phyloP scores from a whole-genome alignment of 2,113 vertebrate species.

The Cynoglossus semilaevis region DNA sequence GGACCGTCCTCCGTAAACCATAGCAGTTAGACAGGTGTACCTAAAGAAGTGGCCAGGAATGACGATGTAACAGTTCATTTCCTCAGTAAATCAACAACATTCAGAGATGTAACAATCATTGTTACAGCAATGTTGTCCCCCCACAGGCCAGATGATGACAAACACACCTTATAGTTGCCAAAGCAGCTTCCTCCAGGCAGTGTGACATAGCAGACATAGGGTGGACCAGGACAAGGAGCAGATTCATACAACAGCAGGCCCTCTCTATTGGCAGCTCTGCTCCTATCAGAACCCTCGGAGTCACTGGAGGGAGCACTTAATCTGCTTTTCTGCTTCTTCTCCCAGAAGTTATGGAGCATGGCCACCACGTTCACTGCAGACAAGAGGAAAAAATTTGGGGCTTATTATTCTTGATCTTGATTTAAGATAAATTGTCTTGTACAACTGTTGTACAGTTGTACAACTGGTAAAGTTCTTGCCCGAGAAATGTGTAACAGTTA shows the following conservation, averaged over 20 bases:
- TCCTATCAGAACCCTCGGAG: constrained; percentile 67
- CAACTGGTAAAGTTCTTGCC: no score
- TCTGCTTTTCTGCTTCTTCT: constrained; percentile 80
- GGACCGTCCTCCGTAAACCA: no score
- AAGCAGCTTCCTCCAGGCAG: constrained; percentile 91
- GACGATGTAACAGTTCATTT: no score
- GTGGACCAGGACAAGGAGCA: constrained; percentile 76
- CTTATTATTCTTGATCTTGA: no score
- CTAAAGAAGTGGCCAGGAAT: no score
- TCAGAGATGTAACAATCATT: no score
- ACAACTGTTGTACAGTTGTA: no score
- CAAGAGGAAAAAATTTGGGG: constrained; percentile 5
- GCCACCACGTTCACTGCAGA: constrained; percentile 86
- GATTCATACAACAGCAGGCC: constrained; percentile 82
- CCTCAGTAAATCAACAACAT: no score
- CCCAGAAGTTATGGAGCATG: constrained; percentile 89
- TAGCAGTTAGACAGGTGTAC: no score
- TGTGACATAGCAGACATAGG: constrained; percentile 86
- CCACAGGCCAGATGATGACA: not conserved
- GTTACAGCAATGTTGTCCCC: no score
- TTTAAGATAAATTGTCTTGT: no score
- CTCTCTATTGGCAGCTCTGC: constrained; percentile 46
- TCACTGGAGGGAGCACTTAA: constrained; percentile 61
- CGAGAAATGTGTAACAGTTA: no score
- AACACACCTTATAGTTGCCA: constrained; percentile 86